Base-by-base conservation (phyloP, 2,113 vertebrate genomes). In the Miniopterus natalensis region DNA sequence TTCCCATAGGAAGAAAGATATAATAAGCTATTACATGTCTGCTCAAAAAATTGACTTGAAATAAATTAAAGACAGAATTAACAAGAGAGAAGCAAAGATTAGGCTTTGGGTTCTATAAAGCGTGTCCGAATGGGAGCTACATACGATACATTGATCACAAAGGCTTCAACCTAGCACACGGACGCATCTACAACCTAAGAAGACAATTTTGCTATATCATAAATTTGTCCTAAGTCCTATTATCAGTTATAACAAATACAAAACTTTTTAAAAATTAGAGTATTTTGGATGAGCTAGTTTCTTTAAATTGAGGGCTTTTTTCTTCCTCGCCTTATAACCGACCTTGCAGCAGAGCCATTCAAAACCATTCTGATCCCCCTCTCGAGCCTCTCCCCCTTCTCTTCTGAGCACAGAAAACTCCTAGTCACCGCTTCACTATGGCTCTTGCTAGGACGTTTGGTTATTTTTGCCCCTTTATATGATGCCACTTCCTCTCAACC, bases 41-140 rank as follows among this genome's bases (percentile, higher is more conserved):
- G 15, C 70, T 97, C 45, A 88, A 95, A 57, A 95, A 92, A 85
- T 18, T 84, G 74, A 96, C 70, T 87, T 87, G 29, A 95, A 95
- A 92, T 83, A 90, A 94, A 94, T 78, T 83, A 42, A 31, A 94
- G 74, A 57, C 53, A 51, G 49, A 96, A 78, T 74, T 96, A 88
- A 83, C 47, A 49, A 15, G 17, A 90, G n/a, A 79, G 87, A 84
- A 88, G 25, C 47, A 79, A 75, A 88, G 70, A 90, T n/a, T 78
- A 63, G 27, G 40, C 31, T 70, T 65, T 8, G 42, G 40, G 25
- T 45, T 66, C 45, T 65, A 71, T 45, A 53, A 90, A 90, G 90
- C 55, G 55, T 45, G 55, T 0, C 8, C n/a, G 83, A 68, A 59
- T 68, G 49, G 53, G 2, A 65, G 17, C 49, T 49, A 31, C 5